Conservation (phyloP, 2,888 invertebrate species). For the Fragum sueziense region DNA sequence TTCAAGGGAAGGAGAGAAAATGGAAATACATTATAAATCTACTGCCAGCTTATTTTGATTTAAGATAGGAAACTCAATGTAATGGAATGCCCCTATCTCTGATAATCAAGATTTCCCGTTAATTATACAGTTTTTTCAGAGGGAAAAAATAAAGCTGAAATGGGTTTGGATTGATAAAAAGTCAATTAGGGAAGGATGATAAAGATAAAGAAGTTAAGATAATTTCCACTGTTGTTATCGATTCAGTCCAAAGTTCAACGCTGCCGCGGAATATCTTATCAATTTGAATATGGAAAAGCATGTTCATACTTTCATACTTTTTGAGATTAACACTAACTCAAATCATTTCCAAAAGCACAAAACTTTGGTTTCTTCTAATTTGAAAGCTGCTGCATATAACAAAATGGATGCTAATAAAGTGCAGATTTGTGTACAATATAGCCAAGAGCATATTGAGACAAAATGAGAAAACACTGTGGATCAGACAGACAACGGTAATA, state of each 20-base stretch:
- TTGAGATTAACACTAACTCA: background rate
- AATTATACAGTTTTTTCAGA: slow-evolving; percentile 21
- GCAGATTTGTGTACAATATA: too few species aligned
- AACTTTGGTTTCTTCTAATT: too few species aligned
- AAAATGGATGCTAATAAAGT: too few species aligned
- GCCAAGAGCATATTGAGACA: too few species aligned
- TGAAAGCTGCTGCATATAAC: too few species aligned
- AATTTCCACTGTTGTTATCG: slow-evolving; percentile 24
- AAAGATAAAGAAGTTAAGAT: slow-evolving; percentile 22
- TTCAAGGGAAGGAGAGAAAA: too few species aligned
- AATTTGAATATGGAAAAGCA: background rate
- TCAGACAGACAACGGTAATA: too few species aligned
- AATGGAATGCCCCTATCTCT: slow-evolving; percentile 26
- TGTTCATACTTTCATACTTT: background rate
- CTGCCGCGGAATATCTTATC: background rate
- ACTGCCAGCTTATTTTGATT: slow-evolving; percentile 19
- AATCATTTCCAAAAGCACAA: too few species aligned
- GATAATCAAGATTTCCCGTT: slow-evolving; percentile 22
- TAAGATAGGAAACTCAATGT: slow-evolving; percentile 15
- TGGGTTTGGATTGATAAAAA: slow-evolving; percentile 44
- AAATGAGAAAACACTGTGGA: too few species aligned
- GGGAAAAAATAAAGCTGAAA: slow-evolving; percentile 9
- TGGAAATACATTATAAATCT: slow-evolving; percentile 7
- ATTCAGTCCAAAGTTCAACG: slow-evolving; percentile 16
- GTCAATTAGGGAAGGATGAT: slow-evolving; percentile 47